Conservation (phyloP, 2,888 invertebrate species). For the Ectobius pallidus region DNA sequence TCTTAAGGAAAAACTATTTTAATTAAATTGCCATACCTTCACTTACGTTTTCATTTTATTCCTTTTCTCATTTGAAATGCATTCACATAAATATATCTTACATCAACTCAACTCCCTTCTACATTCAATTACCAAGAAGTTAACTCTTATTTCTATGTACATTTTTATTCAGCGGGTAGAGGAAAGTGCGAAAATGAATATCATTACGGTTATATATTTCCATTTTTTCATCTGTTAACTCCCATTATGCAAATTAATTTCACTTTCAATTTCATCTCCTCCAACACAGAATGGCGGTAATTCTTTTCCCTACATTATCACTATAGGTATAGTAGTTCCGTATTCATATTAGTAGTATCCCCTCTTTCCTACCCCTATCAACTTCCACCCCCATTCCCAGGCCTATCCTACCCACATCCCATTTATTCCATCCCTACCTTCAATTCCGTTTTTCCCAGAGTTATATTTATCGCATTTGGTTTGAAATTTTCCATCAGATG, state of each 20-base stretch:
- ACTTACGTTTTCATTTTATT: no score
- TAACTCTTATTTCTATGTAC: not conserved
- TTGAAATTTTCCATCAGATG: conserved; percentile 31
- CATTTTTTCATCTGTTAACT: conserved; percentile 28
- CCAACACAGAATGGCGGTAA: not conserved
- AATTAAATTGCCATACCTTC: no score
- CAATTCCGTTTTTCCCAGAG: conserved; percentile 20
- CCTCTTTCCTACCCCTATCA: not conserved
- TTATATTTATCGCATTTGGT: conserved; percentile 30
- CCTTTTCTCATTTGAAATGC: no score
- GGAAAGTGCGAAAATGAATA: not conserved
- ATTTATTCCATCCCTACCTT: conserved; percentile 6
- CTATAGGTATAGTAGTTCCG: not conserved
- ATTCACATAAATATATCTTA: not conserved
- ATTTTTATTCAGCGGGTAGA: not conserved
- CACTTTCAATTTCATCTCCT: conserved; percentile 21
- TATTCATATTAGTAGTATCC: conserved; percentile 20
- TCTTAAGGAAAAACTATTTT: no score
- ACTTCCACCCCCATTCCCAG: not conserved
- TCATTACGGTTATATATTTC: not conserved
- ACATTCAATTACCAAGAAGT: not conserved
- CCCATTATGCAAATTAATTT: conserved; percentile 32
- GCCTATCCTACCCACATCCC: not conserved
- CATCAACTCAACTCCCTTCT: not conserved
- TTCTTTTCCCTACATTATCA: conserved; percentile 18